Base-by-base conservation (phyloP, 2,113 vertebrate genomes). In the Lampris incognitus region DNA sequence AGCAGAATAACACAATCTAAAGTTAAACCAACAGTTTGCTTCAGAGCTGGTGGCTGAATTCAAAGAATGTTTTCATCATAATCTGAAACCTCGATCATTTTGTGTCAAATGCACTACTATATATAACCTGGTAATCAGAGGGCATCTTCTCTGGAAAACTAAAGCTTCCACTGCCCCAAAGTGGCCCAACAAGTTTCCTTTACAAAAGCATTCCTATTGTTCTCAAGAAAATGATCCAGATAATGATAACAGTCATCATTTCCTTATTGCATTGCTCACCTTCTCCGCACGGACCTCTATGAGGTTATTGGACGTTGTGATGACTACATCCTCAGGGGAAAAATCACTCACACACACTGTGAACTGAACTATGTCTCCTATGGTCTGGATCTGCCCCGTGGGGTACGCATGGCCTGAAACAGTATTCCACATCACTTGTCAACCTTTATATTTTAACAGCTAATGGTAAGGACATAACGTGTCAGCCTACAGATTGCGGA, bases 281-380 rank as follows among this genome's bases (percentile, higher is more conserved):
- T 98, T 98, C 91, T 98, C 96, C 0, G 96, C 97, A 1, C 93
- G 93, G 72, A 98, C 95, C 79, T 97, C 93, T 1, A 97, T 96
- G 78, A 96, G 93, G 88, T 97, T 97, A 91, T 98, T 96, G 66
- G 95, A 97, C 2, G 95, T 95, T 78, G 94, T 97, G 81, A 97
- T 93, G 0, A 97, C 94, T 66, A 97, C 96, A 79, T 98, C 96
- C 71, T 97, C 96, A 0, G 96, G 96, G 39, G 95, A 94, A 83
- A 97, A 98, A 81, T 96, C 95, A 0, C 94, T 95, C 82, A 97
- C 95, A 0, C 97, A 95, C 65, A 97, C 94, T 0, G 94, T 95
- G 85, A 98, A 98, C 90, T 97, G 95, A 13, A 97, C 96, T 10
- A 94, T 91, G 36, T 97, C 93, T 69, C 96, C 95, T 4, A 95